Base-by-base conservation (phyloP, 2,797 vertebrate species). In the Eospalax fontanierii region DNA sequence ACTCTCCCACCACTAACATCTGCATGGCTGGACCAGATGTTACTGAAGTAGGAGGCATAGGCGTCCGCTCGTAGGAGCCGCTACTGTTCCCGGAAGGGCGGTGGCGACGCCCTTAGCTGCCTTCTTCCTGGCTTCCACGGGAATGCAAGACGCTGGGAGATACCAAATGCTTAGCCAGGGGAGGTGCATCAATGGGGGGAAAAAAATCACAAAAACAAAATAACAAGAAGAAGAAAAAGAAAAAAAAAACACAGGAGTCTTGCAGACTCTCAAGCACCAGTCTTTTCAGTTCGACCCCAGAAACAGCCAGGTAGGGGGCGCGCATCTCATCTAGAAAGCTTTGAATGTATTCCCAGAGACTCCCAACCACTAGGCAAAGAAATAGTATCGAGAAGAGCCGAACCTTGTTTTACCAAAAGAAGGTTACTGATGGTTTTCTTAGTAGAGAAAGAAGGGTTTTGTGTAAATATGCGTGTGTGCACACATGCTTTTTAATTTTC, bases 111-210 rank as follows among this genome's bases (percentile, higher is more conserved):
- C 97, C 95, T 91, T 74, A 84, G 59, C 87, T 68, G 87, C 92
- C 87, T 90, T 92, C 91, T 96, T 92, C 79, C 88, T 61, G 40
- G 87, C 90, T 95, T 96, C 90, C 86, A 54, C 65, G 73, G 0
- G 18, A 89, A 89, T 95, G 80, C 88, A 22, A 92, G 85, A 96
- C 92, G 28, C 24, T 88, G 97, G 97, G 96, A 97, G 92, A 97
- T 97, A 97, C 97, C 97, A 96, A 96, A 87, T 97, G 81, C 76
- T 15, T 54, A 94, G 93, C 87, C 95, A 95, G 97, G 97, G 97
- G 96, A 38, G 85, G 57, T 26, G 22, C 82, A 68, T 66, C 75
- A 90, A 89, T 71, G 88, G 66, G 9, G 82, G 76, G 88, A 68
- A 50, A 22, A 87, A 57, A 38, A 43, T 8, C 21, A 74, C 33